Evolutionary conservation across 53 echinoderm and acorn worm species (phyloP).

Genomic region (Arbacia lixula): DNA sequence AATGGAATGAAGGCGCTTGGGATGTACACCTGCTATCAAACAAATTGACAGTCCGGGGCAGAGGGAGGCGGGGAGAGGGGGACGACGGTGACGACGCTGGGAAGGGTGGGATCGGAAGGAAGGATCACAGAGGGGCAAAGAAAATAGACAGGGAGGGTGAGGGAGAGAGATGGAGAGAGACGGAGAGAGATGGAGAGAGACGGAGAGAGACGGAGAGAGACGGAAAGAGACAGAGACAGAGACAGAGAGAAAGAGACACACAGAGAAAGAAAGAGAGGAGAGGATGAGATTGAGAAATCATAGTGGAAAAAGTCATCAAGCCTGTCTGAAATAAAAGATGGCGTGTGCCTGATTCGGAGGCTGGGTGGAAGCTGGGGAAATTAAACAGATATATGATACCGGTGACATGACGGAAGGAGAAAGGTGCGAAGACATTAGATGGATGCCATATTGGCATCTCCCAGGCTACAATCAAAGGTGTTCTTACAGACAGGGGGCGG

Average conservation of each 20-base stretch:
- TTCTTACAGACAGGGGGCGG: slow-evolving; percentile 9
- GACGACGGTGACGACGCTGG: neutral
- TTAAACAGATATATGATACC: slow-evolving; percentile 61
- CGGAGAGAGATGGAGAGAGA: neutral
- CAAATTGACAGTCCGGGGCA: slow-evolving; percentile 24
- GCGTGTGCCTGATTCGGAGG: neutral
- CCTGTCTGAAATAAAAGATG: slow-evolving; percentile 46
- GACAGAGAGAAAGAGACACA: neutral
- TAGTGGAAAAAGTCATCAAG: slow-evolving; percentile 41
- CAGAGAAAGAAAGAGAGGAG: too few species aligned
- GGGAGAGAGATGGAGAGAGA: slow-evolving; percentile 3
- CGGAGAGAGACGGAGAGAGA: neutral
- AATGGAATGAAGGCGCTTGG: slow-evolving; percentile 10
- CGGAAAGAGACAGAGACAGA: neutral
- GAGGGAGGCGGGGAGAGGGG: neutral
- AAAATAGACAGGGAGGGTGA: neutral
- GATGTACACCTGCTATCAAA: slow-evolving; percentile 26
- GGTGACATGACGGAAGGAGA: slow-evolving; percentile 22
- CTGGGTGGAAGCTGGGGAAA: slow-evolving; percentile 32
- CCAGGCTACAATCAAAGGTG: slow-evolving; percentile 12
- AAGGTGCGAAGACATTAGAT: slow-evolving; percentile 50
- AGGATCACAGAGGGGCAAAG: neutral
- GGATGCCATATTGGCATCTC: slow-evolving; percentile 31
- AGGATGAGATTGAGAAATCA: slow-evolving; percentile 50
- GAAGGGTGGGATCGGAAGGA: neutral